Evolutionary conservation across 2,797 vertebrate species (phyloP), one percentile per base, ranked within the genome.

Genomic region (Ctenochaetus hawaiiensis): DNA sequence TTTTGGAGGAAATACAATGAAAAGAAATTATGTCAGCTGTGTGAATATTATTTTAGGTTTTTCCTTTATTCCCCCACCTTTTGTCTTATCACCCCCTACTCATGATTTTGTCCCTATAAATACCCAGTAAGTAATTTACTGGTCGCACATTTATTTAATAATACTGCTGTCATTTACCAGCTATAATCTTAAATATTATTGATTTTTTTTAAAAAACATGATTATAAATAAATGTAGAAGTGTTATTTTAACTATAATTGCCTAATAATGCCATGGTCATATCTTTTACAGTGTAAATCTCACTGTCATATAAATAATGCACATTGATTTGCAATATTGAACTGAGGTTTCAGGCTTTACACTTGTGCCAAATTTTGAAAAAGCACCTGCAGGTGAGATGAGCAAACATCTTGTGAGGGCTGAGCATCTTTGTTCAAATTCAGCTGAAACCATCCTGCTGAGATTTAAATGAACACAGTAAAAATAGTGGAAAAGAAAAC

Each of bases 331-430:
- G 6, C 54, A 26, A 41, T 43, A 37, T 58, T 57, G 17, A 18
- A 48, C 5, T 61, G 8, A 17, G 30, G 6, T 57, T 52, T 0
- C n/a, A 20, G 11, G 37, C 47, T 48, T 26, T n/a, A 26, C 26
- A n/a, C 8, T n/a, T 1, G 0, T 0, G 2, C n/a, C 23, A 59
- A 11, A 59, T 37, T 59, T 58, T 34, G 47, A 56, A 59, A 43
- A 71, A 72, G 68, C 87, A 87, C 83, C 87, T 91, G 89, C 81
- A 81, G 69, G 8, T 12, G 43, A 26, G 45, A 48, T 11, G 9
- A 67, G 12, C 23, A 58, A 81, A 80, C 90, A 61, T 89, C 87
- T 83, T 88, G 85, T 91, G 90, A 81, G 90, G 90, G 80, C 89
- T 9, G n/a, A 72, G 26, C 0, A 16, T 71, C 53, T 48, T 17